These are phyloP conservation scores for Danaus plexippus DNA, from an alignment of 1,140 invertebrate genomes.

Conservation along the genomic window DNA sequence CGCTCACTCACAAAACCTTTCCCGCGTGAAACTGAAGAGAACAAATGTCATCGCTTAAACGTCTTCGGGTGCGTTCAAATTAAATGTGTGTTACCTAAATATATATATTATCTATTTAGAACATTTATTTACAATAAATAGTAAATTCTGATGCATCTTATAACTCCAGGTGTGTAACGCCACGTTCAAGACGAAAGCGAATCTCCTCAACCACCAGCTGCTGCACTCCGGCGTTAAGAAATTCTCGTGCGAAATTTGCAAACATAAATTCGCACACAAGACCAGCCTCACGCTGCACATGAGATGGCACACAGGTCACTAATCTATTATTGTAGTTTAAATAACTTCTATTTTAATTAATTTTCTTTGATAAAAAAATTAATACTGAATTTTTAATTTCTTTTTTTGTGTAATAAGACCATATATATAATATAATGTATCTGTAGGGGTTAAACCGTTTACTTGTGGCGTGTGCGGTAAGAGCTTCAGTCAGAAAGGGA, in stretches of 20 bases:
- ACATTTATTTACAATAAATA: too few relatives aligned
- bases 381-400: too few relatives aligned
- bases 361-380: too few relatives aligned
- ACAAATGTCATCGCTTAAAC: too few relatives aligned
- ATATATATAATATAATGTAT: too few relatives aligned
- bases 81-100: too few relatives aligned
- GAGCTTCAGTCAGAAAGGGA: conserved; percentile 77
- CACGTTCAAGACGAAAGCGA: conserved; percentile 81
- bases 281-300: conserved; percentile 80
- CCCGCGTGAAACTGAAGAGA: too few relatives aligned
- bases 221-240: conserved; percentile 81
- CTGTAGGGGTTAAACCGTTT: conserved; percentile 70
- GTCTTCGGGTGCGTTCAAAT: too few relatives aligned
- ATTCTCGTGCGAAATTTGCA: conserved; percentile 83
- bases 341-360: too few relatives aligned
- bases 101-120: too few relatives aligned
- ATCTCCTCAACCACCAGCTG: conserved; percentile 78
- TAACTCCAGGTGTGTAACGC: conserved; percentile 70
- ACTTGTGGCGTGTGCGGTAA: conserved; percentile 77
- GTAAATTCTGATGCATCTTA: too few relatives aligned
- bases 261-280: conserved; percentile 82
- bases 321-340: background rate
- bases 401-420: background rate
- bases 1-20: too few relatives aligned
- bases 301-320: conserved; percentile 72